These are phyloP conservation scores for Rousettus madagascariensis DNA, from an alignment of 2,797 vertebrate species.

Conservation along the genomic window DNA sequence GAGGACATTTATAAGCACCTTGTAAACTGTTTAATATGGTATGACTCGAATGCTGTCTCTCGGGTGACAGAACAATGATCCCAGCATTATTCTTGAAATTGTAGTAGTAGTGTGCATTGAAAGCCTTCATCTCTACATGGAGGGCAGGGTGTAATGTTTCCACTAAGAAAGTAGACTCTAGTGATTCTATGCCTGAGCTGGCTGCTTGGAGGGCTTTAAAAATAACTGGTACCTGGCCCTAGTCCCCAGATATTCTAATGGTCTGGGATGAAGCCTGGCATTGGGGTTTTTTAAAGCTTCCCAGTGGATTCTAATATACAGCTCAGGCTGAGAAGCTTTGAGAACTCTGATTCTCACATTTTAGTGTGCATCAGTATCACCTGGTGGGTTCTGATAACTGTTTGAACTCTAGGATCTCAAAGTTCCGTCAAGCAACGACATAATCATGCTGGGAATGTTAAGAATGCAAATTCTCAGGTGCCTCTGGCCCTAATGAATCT, in stretches of 20 bases:
- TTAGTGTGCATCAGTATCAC: accelerated
- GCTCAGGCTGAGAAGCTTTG: neutral
- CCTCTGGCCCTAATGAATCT: neutral
- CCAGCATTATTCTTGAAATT: neutral
- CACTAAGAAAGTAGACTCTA: neutral
- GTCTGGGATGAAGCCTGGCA: neutral
- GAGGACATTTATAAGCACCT: neutral
- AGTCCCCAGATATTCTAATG: neutral
- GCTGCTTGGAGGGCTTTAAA: neutral
- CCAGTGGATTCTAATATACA: neutral
- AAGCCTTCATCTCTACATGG: neutral
- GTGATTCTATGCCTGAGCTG: neutral
- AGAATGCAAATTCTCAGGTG: neutral
- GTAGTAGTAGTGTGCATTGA: accelerated
- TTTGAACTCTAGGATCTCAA: neutral
- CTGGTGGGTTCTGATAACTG: neutral
- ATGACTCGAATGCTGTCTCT: neutral
- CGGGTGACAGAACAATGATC: neutral
- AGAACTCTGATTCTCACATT: neutral
- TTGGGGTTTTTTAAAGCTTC: neutral
- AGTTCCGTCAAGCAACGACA: neutral
- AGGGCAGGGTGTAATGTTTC: neutral
- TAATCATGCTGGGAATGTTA: neutral
- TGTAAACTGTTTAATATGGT: neutral
- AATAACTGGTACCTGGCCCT: neutral